Evolutionary conservation across 2,888 invertebrate genomes (phyloP).

Genomic region (Nysson spinosus): DNA sequence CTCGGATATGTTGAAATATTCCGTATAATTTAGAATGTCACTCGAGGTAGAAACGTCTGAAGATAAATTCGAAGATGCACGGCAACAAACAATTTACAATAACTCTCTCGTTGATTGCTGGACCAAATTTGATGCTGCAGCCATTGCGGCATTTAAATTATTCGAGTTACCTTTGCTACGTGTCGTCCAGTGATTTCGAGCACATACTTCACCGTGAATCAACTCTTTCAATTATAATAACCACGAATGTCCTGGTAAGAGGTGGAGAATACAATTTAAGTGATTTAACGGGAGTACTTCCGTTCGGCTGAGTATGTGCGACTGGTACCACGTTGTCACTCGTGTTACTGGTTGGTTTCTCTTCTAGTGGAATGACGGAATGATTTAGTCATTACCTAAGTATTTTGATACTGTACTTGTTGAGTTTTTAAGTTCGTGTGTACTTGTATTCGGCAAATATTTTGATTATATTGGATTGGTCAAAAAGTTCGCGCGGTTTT

Average conservation of each 20-base stretch:
- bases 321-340: constrained; percentile 32
- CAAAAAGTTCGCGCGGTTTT: too few species aligned
- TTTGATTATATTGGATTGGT: too few species aligned
- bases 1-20: not conserved
- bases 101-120: constrained; percentile 33
- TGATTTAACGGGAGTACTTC: constrained; percentile 49
- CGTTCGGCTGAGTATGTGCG: constrained; percentile 20
- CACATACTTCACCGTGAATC: constrained; percentile 15
- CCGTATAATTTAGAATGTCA: constrained; percentile 42
- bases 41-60: constrained; percentile 26
- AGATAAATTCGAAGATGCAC: too few species aligned
- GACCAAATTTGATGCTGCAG: constrained; percentile 33
- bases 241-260: constrained; percentile 19
- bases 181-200: constrained; percentile 13
- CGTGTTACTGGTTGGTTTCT: constrained; percentile 20
- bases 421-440: too few species aligned
- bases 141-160: constrained; percentile 8
- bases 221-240: constrained; percentile 27
- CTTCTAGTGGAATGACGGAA: not conserved
- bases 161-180: constrained; percentile 6
- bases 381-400: constrained; percentile 3
- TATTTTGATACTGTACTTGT: constrained; percentile 24
- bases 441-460: too few species aligned
- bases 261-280: constrained; percentile 47
- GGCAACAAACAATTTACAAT: constrained; percentile 39